Evolutionary conservation across 2,113 vertebrate genomes (phyloP).

Genomic region (Pandion haliaetus): DNA sequence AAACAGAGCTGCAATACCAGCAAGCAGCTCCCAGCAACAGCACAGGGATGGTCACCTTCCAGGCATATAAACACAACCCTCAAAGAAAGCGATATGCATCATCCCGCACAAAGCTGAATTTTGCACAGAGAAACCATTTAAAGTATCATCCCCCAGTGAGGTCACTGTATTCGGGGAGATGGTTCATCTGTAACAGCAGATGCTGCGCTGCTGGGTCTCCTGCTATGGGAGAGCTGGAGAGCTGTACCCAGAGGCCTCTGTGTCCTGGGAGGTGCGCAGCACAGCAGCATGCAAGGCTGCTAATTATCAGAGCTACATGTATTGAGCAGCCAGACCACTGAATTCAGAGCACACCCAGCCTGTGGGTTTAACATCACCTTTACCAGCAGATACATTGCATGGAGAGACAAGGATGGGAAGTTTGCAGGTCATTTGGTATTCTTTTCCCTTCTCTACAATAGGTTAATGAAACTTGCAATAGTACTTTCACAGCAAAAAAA

Average conservation of each 20-base stretch:
- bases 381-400: accelerated
- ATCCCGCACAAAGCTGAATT: neutral
- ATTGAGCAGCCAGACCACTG: no score
- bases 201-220: accelerated
- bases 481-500: no score
- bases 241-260: accelerated
- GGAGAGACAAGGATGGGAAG: no score
- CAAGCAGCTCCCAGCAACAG: accelerated
- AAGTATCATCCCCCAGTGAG: accelerated
- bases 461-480: neutral
- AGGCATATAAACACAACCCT: accelerated
- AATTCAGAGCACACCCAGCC: neutral
- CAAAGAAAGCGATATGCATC: accelerated
- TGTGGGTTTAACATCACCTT: accelerated
- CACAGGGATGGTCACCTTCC: neutral
- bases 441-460: neutral
- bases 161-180: accelerated
- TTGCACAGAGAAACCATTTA: neutral
- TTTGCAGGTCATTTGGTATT: no score
- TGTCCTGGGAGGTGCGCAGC: neutral
- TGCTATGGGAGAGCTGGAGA: neutral
- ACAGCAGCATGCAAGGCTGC: neutral
- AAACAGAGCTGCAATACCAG: neutral
- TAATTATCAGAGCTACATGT: accelerated
- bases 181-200: accelerated